phyloP scores from a whole-genome alignment of 2,113 vertebrate genomes.

The Zingel zingel region DNA sequence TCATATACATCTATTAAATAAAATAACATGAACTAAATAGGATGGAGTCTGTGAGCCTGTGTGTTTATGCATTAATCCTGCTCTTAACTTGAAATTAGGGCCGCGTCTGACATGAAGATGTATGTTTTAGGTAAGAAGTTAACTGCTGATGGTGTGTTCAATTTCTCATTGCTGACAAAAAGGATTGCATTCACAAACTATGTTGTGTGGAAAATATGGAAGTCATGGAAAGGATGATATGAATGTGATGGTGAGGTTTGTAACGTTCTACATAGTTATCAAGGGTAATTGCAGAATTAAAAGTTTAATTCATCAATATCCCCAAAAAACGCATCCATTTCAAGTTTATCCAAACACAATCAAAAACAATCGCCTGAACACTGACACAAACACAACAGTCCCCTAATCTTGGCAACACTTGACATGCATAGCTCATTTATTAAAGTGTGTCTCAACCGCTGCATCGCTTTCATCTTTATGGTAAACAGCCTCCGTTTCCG shows the following conservation, averaged over 20 bases:
- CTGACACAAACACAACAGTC: neutral
- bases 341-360: neutral
- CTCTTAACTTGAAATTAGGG: neutral
- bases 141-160: too few species aligned
- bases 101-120: neutral
- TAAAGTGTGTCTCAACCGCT: conserved; percentile 34
- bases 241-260: neutral
- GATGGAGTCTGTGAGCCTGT: neutral
- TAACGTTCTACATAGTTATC: neutral
- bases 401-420: conserved; percentile 36
- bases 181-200: neutral
- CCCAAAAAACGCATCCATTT: neutral
- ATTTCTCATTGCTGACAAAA: too few species aligned
- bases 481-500: conserved; percentile 46
- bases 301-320: neutral
- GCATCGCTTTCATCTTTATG: conserved; percentile 56
- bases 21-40: neutral
- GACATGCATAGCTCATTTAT: conserved; percentile 56
- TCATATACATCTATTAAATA: neutral
- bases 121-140: neutral
- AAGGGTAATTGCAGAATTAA: neutral
- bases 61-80: neutral
- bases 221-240: neutral
- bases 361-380: neutral
- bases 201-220: too few species aligned